A percentile compares a stretch with the other conserved stretches of the same genome.
Conservation (phyloP, 2,113 vertebrate genomes). For the Fulmarus glacialis region DNA sequence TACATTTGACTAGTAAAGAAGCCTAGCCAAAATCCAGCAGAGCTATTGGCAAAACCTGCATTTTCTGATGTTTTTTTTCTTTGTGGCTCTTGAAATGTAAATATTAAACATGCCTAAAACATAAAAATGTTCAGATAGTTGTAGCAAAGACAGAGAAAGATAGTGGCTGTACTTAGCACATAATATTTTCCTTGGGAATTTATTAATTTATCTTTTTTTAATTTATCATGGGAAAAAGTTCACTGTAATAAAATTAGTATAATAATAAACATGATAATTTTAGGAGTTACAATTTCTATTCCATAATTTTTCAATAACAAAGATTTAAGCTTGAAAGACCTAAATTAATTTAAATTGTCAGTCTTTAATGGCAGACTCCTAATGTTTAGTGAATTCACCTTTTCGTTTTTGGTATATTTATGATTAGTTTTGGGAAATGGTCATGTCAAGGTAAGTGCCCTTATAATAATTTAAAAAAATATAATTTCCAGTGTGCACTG, state of each 20-base stretch:
- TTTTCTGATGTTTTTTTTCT: background rate
- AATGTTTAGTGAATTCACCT: background rate
- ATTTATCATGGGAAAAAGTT: background rate
- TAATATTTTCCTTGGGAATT: background rate
- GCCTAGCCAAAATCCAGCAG: background rate
- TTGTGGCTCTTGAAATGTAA: background rate
- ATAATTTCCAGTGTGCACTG: background rate
- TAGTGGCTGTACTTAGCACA: background rate
- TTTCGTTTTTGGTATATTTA: background rate
- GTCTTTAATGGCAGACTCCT: background rate
- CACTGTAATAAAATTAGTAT: background rate
- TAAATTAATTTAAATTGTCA: background rate
- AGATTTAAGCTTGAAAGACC: background rate
- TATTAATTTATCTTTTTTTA: background rate
- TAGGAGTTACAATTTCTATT: background rate
- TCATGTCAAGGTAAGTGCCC: background rate
- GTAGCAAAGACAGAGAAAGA: background rate
- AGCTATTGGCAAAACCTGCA: background rate
- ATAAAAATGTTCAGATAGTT: background rate
- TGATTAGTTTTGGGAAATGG: background rate
- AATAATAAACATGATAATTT: background rate
- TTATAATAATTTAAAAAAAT: background rate
- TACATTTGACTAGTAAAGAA: background rate
- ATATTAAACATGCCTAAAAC: background rate
- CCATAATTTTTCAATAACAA: background rate